These are phyloP conservation scores for Rhagonycha fulva DNA, from an alignment of 2,888 invertebrate genomes.

Conservation along the genomic window DNA sequence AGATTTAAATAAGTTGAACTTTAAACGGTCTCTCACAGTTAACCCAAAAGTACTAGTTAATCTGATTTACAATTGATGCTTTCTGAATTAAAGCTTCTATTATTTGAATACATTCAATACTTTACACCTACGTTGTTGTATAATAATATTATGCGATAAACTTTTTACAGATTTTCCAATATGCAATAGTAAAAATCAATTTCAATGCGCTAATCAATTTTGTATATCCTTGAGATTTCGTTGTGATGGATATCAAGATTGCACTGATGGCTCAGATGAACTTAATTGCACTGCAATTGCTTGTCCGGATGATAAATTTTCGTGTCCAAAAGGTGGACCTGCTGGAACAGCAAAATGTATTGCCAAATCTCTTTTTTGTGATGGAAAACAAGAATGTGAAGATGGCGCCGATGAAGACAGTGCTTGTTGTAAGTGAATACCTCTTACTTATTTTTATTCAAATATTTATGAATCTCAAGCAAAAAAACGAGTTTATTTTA, in stretches of 20 bases:
- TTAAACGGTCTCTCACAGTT: no score
- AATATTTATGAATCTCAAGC: no score
- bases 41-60: no score
- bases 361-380: slow-evolving; percentile 84
- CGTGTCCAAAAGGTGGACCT: slow-evolving; percentile 78
- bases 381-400: slow-evolving; percentile 88
- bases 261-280: slow-evolving; percentile 90
- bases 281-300: slow-evolving; percentile 84
- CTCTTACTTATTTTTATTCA: no score
- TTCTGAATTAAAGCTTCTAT: no score
- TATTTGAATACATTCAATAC: no score
- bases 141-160: no score
- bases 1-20: no score
- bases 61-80: no score
- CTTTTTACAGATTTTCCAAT: slow-evolving; percentile 75
- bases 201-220: slow-evolving; percentile 88
- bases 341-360: slow-evolving; percentile 85
- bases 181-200: slow-evolving; percentile 88
- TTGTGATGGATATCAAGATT: slow-evolving; percentile 88
- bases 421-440: slow-evolving; percentile 78
- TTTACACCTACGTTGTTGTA: no score
- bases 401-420: slow-evolving; percentile 89
- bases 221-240: slow-evolving; percentile 89
- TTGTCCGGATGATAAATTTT: slow-evolving; percentile 90
- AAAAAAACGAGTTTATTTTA: no score